phyloP scores from a whole-genome alignment of 92 coral and sea anemone species.

The Heteractis magnifica region DNA sequence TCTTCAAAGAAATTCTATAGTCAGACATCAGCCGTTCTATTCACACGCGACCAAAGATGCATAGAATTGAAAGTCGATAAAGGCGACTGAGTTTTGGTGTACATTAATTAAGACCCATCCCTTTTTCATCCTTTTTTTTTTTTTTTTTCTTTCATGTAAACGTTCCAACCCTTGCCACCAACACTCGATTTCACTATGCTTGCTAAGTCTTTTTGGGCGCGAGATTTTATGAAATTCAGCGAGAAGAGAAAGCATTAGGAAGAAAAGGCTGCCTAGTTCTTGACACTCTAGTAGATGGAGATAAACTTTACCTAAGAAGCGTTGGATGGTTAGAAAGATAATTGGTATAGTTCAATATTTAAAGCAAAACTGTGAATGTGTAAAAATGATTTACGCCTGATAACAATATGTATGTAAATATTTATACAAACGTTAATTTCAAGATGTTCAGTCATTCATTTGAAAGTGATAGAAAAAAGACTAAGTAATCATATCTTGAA shows the following conservation, averaged over 20 bases:
- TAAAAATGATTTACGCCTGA: not conserved
- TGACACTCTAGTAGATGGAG: too few species aligned
- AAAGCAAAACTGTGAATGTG: not conserved
- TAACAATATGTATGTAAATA: not conserved
- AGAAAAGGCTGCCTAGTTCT: too few species aligned
- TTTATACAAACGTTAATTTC: not conserved
- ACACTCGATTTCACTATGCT: too few species aligned
- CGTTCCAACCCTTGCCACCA: too few species aligned
- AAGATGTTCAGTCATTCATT: not conserved
- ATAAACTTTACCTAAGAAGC: not conserved
- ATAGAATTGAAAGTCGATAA: too few species aligned
- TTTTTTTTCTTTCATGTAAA: too few species aligned
- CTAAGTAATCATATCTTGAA: not conserved
- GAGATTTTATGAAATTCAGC: too few species aligned
- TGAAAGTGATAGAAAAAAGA: not conserved
- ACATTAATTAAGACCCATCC: too few species aligned
- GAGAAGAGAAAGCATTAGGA: too few species aligned
- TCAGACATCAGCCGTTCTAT: not conserved
- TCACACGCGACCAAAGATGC: not conserved
- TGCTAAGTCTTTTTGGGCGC: too few species aligned
- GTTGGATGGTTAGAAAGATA: not conserved
- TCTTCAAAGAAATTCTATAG: not conserved
- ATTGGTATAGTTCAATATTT: not conserved
- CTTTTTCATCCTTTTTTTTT: too few species aligned
- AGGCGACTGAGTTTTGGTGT: too few species aligned